Evolutionary conservation across 2,888 invertebrate species (phyloP).

Genomic region (Tigriopus californicus): DNA sequence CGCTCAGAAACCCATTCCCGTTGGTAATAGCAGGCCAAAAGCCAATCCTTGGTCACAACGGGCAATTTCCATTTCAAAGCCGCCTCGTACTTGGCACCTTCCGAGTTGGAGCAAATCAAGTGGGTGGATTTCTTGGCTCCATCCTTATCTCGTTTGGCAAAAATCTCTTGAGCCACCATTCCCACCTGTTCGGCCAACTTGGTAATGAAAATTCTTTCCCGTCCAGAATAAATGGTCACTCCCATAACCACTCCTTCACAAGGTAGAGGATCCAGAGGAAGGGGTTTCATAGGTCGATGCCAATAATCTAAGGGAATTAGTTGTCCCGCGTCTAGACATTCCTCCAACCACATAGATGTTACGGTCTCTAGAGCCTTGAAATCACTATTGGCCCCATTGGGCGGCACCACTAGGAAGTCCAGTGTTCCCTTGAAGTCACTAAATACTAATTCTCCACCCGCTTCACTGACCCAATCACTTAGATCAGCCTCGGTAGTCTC

Average conservation of each 20-base stretch:
- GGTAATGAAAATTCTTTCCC: neutral
- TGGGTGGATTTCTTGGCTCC: conserved; percentile 51
- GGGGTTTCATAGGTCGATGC: conserved; percentile 41
- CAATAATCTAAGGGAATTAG: conserved; percentile 46
- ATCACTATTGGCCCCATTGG: conserved; percentile 30
- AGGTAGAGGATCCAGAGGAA: neutral
- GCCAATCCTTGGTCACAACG: conserved; percentile 55
- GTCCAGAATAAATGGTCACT: neutral
- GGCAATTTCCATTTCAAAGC: conserved; percentile 69
- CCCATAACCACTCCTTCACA: conserved; percentile 3
- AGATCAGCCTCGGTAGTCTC: conserved; percentile 24
- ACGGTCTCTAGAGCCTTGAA: conserved; percentile 39
- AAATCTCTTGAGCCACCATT: conserved; percentile 35
- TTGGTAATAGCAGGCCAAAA: conserved; percentile 43
- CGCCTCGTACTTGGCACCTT: conserved; percentile 58
- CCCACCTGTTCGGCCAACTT: conserved; percentile 3
- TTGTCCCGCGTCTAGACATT: conserved; percentile 39
- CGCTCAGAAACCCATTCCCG: conserved; percentile 34
- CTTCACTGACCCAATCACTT: conserved; percentile 25
- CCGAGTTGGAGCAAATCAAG: conserved; percentile 48
- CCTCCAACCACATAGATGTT: conserved; percentile 53
- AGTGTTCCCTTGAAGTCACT: conserved; percentile 34
- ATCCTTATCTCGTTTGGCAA: conserved; percentile 38
- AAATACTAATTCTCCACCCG: conserved; percentile 35
- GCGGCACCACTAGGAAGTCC: conserved; percentile 46